These are phyloP conservation scores for Alviniconcha marisindica DNA, from an alignment of 1,140 invertebrate species.

Conservation along the genomic window DNA sequence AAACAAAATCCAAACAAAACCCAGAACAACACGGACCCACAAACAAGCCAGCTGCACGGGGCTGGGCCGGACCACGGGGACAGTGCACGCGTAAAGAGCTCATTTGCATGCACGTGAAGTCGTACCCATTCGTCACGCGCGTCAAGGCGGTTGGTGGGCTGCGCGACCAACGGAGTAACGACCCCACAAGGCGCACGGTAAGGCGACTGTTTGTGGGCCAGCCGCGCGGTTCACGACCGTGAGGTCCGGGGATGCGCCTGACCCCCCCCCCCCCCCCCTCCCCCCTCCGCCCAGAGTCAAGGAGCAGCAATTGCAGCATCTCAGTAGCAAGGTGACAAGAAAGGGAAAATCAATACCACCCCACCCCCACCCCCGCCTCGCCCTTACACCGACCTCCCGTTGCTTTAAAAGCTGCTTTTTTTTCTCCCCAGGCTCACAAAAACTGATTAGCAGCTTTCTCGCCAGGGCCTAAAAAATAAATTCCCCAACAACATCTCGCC, in stretches of 20 bases:
- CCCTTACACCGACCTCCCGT: neutral
- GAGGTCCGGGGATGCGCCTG: neutral
- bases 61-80: too few relatives aligned
- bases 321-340: neutral
- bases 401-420: conserved; percentile 4
- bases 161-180: too few relatives aligned
- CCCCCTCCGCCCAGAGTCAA: neutral
- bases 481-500: neutral
- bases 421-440: neutral
- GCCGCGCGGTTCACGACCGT: too few relatives aligned
- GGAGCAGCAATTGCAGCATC: conserved; percentile 11
- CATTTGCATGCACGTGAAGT: too few relatives aligned
- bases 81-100: too few relatives aligned
- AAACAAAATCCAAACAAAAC: too few relatives aligned
- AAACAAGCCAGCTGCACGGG: too few relatives aligned
- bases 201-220: too few relatives aligned
- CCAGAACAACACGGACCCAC: too few relatives aligned
- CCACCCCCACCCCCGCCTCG: neutral
- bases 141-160: too few relatives aligned
- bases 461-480: neutral
- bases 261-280: neutral
- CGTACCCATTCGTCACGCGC: too few relatives aligned
- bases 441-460: conserved; percentile 4
- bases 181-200: too few relatives aligned
- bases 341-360: conserved; percentile 2